phyloP scores from a whole-genome alignment of 2,113 vertebrate species.

The Illadopsis cleaveri region DNA sequence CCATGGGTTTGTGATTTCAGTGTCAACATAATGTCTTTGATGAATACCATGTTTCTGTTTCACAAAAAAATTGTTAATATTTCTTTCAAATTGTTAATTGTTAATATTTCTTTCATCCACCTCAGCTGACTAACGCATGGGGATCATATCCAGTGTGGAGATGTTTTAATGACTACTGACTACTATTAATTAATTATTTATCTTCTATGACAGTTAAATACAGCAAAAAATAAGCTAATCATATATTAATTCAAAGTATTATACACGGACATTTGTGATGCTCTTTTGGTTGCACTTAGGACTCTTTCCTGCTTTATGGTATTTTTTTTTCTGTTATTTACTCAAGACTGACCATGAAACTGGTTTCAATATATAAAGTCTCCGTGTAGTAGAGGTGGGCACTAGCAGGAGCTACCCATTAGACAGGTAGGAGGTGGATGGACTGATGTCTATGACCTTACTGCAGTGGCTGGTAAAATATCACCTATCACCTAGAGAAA shows the following conservation, averaged over 20 bases:
- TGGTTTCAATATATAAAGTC: background rate
- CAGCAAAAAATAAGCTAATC: background rate
- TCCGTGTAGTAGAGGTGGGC: background rate
- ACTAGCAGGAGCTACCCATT: background rate
- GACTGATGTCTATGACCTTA: background rate
- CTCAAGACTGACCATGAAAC: background rate
- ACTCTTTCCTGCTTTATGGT: background rate
- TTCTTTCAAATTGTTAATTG: background rate
- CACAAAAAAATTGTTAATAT: background rate
- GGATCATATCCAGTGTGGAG: background rate
- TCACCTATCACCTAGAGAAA: background rate
- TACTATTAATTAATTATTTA: background rate
- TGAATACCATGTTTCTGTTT: background rate
- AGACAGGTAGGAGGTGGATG: background rate
- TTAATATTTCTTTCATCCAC: background rate
- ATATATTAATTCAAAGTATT: background rate
- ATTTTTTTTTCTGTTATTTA: background rate
- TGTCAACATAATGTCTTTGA: background rate
- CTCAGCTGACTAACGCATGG: background rate
- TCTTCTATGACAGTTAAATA: background rate
- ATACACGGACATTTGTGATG: rapidly evolving
- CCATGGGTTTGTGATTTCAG: background rate
- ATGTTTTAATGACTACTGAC: background rate
- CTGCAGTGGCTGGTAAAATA: background rate
- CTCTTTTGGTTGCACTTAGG: background rate